Base-by-base conservation (phyloP, 2,888 invertebrate species). In the Callimorpha dominula region DNA sequence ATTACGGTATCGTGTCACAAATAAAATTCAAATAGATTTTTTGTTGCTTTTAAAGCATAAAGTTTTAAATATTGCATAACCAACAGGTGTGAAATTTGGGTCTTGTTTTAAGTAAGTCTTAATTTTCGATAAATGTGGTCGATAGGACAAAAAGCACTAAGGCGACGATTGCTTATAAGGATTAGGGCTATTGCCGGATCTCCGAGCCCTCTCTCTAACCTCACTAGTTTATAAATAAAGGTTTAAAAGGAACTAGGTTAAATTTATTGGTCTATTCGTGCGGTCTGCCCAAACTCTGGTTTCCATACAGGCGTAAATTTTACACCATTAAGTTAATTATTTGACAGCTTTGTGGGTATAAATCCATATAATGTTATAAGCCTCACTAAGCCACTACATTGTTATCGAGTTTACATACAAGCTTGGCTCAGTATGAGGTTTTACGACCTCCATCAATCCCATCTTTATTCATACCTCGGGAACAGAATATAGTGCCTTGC, bases 381-480 rank as follows among this genome's bases (percentile, higher is more conserved):
- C 70, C 64, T 11, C 50, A 60, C 60, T 54, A 65, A 70, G 65
- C 64, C 64, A 70, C 65, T 54, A 70, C 64, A 64, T 64, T 69
- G 50, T 70, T 64, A 70, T 70, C 54, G 52, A 54, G 70, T 64
- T 70, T 43, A 64, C 54, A 52, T 49, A 70, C 50, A 65, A 70
- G 40, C 50, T 49, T 62, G 49, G 57, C 40, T 42, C 46, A 60
- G 60, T 65, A 31, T 60, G 64, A 65, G 64, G 64, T 15, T 70
- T 70, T 70, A 70, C 20, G 70, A 64, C 52, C 67, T 52, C 46
- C 60, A 71, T 67, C 69, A 67, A 71, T 66, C 64, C 57, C 60
- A 72, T 70, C 49, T 60, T 69, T 73, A 73, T 66, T 73, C 69
- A 68, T 68, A 66, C 63, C 67, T 50, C 43, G 66, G 7, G 11